Percentiles rank a stretch among this genome's conserved stretches.
phyloP scores from a whole-genome alignment of 2,888 invertebrate species.

The Metacarcinus magister region DNA sequence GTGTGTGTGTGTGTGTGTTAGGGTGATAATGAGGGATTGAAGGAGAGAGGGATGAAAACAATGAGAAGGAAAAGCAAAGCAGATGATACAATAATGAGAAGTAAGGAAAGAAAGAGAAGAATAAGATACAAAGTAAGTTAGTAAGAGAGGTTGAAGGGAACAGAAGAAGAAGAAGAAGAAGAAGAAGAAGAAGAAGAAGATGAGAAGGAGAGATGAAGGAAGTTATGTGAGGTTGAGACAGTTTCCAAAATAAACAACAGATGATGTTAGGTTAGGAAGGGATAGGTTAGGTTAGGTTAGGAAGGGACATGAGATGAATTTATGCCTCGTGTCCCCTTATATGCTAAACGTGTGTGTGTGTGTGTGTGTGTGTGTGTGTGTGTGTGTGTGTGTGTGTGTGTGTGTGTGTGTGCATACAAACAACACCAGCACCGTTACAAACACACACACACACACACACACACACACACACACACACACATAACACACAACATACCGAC shows the following conservation, averaged over 20 bases:
- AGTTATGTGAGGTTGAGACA: neutral
- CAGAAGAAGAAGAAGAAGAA: neutral
- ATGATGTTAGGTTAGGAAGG: no score
- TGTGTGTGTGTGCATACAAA: constrained; percentile 41
- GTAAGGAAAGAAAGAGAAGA: neutral
- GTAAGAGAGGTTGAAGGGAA: neutral
- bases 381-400: constrained; percentile 48
- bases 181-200: no score
- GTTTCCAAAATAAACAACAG: neutral
- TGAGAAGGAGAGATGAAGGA: no score
- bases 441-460: neutral
- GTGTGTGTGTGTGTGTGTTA: no score
- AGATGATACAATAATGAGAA: neutral
- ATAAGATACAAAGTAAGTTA: neutral
- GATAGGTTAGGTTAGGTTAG: neutral
- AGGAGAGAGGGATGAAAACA: neutral
- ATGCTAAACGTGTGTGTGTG: neutral
- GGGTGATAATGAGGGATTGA: neutral
- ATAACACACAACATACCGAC: neutral
- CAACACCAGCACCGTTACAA: constrained; percentile 32
- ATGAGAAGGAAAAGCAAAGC: neutral
- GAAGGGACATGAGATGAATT: constrained; percentile 29
- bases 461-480: no score
- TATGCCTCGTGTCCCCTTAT: no score
- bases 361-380: constrained; percentile 42